phyloP scores from a whole-genome alignment of 2,888 invertebrate species.

The Ctena decussata region DNA sequence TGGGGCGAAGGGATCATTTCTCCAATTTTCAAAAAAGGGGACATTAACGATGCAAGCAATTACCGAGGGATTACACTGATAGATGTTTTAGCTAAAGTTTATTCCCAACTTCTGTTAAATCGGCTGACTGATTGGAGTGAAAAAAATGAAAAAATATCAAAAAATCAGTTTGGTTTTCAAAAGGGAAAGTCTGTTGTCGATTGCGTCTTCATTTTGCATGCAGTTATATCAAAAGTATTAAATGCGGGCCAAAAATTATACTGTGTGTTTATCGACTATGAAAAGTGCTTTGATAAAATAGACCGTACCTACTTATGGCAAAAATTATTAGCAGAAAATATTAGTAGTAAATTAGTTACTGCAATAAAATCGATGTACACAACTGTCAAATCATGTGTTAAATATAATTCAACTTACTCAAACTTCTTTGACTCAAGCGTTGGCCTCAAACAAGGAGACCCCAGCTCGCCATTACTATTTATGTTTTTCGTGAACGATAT shows the following conservation, averaged over 20 bases:
- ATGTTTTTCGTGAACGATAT: constrained; percentile 38
- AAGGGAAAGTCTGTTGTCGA: constrained; percentile 26
- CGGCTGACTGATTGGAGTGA: constrained; percentile 22
- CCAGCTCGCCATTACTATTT: constrained; percentile 18
- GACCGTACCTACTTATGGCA: constrained; percentile 3
- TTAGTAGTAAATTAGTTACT: constrained; percentile 42
- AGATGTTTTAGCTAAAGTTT: constrained; percentile 31
- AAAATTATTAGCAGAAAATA: constrained; percentile 30
- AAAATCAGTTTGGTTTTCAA: constrained; percentile 41
- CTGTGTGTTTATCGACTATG: constrained; percentile 32
- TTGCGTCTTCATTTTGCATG: constrained; percentile 35
- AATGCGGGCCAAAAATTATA: constrained; percentile 28
- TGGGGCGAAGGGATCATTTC: constrained; percentile 45
- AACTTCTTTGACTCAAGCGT: constrained; percentile 22
- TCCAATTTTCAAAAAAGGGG: constrained; percentile 30
- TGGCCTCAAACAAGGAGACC: constrained; percentile 47
- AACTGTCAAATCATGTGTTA: constrained; percentile 25
- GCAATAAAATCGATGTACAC: constrained; percentile 37
- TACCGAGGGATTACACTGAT: constrained; percentile 21
- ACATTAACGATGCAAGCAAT: not conserved
- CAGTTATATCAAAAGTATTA: constrained; percentile 30
- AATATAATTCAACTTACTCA: constrained; percentile 23
- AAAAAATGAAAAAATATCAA: constrained; percentile 11
- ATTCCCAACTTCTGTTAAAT: constrained; percentile 25
- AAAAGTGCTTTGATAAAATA: constrained; percentile 43